Evolutionary conservation across 1,140 invertebrate species (phyloP), one percentile per base, ranked within the genome.

Genomic region (Zaprionus ghesquierei): DNA sequence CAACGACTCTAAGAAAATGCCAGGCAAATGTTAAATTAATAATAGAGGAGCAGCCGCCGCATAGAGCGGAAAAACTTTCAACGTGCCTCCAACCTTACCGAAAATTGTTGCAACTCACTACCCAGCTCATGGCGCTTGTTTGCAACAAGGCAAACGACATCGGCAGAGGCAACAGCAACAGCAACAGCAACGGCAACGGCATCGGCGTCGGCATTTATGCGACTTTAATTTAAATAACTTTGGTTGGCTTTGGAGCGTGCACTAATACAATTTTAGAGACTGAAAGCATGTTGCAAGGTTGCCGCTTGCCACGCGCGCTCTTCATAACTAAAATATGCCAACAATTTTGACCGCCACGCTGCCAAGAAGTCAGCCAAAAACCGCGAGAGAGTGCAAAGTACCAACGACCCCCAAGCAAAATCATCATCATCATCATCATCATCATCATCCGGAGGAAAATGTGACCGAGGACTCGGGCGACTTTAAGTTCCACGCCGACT

Each of bases 221-320:
- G 66, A 66, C 75, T 78, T 78, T 71, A 78, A 78, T 75, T 75
- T 65, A 75, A 78, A 78, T 78, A 78, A 78, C 72, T 71, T 77
- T 77, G 63, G 69, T 68, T 66, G 49, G 49, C 69, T 65, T 51
- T 25, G 23, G 69, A 71, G 69, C 62, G 62, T 59, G 46, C 69
- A 44, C 62, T 71, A 71, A 71, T 71, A 71, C 54, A 71, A 71
- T 68, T 72, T 66, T 49, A 65, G 62, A 44, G 54, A 59, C 62
- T 59, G 27, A 22, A 41, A 59, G 51, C 54, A 71, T 72, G 62
- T 61, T 74, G 71, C 71, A 55, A 61, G 56, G 50, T 38, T 60
- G 27, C 44, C 33, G 20, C 56, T 69, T 62, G 65, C 53, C 63
- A 55, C 23, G 46, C n/a, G n/a, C 31, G 62, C 50, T 68, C 69